These are phyloP conservation scores for human DNA, from an alignment of 2,113 vertebrate species.

Conservation along the genomic window GRCh38 chr17:29711001-29711500, in stretches of 20 bases:
- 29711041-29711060: slow-evolving; percentile 13
- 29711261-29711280: not conserved
- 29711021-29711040: not conserved
- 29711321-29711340: slow-evolving; percentile 22
- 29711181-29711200: slow-evolving; percentile 28
- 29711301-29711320: slow-evolving; percentile 26
- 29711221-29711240: not conserved
- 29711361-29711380: not conserved
- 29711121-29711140: not conserved
- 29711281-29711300: not conserved
- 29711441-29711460: slow-evolving; percentile 23
- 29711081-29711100: not conserved
- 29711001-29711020: not conserved
- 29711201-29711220: not conserved
- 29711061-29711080: slow-evolving; percentile 16
- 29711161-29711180: slow-evolving; percentile 2
- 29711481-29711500: slow-evolving; percentile 10
- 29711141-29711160: slow-evolving; percentile 53
- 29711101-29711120: slow-evolving; percentile 1
- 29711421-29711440: slow-evolving; percentile 30
- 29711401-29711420: slow-evolving; percentile 26
- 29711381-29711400: not conserved
- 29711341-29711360: not conserved
- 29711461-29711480: slow-evolving; percentile 15
- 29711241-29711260: not conserved